Conservation (phyloP, 2,888 invertebrate species). For the Cephus pulcher region DNA sequence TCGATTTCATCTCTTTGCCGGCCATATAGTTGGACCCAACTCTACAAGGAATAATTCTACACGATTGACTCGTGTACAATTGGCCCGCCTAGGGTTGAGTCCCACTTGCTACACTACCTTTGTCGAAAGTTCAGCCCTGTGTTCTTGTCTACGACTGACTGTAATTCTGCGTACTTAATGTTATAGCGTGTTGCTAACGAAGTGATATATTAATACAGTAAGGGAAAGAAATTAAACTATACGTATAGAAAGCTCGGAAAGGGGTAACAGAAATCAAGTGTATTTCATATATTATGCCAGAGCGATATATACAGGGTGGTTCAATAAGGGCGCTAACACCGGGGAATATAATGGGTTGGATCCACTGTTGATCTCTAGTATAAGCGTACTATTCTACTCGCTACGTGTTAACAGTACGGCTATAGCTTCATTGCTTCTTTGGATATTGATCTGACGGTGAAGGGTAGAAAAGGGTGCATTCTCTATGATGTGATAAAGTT, state of each 20-base stretch:
- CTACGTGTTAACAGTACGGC: background rate
- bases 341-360: background rate
- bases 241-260: constrained; percentile 21
- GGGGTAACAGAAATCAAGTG: constrained; percentile 18
- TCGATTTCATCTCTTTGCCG: background rate
- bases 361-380: background rate
- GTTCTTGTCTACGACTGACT: constrained; percentile 4
- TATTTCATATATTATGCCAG: constrained; percentile 12
- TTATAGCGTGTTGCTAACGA: constrained; percentile 15
- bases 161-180: constrained; percentile 9
- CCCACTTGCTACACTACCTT: background rate
- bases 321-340: background rate
- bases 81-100: too few species aligned
- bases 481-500: background rate
- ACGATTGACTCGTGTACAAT: too few species aligned
- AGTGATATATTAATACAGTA: constrained; percentile 27
- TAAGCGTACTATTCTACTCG: background rate
- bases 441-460: background rate
- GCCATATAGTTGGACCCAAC: background rate
- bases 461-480: background rate
- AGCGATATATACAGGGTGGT: constrained; percentile 17
- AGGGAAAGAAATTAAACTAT: constrained; percentile 17
- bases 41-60: too few species aligned
- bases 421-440: background rate
- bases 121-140: background rate